These are phyloP conservation scores for Pygocentrus nattereri DNA, from an alignment of 2,797 vertebrate genomes.

Conservation along the genomic window DNA sequence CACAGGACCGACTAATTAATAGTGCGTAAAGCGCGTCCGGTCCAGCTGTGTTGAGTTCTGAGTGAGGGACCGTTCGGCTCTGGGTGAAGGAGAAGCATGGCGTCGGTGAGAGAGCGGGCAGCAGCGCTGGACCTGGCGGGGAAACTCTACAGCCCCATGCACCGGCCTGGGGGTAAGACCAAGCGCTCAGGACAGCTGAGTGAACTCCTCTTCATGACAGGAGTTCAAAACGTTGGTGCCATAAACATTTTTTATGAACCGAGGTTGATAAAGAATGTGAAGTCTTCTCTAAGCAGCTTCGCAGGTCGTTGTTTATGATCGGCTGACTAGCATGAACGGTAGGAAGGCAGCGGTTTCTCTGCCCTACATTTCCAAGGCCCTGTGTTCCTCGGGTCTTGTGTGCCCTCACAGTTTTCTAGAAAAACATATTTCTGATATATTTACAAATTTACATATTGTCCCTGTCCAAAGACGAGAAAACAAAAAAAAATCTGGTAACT, in stretches of 20 bases:
- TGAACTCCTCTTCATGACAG: too few relatives aligned
- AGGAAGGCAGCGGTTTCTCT: too few relatives aligned
- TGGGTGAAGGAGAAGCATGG: conserved; percentile 60
- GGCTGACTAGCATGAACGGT: neutral
- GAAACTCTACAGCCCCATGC: conserved; percentile 65
- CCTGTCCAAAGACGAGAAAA: too few relatives aligned
- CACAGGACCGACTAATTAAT: neutral
- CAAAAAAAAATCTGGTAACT: too few relatives aligned
- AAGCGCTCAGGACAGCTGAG: neutral
- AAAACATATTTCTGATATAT: too few relatives aligned
- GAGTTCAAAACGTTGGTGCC: too few relatives aligned
- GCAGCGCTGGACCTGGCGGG: conserved; percentile 72
- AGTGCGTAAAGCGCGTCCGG: neutral
- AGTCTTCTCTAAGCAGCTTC: neutral
- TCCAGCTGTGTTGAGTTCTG: too few relatives aligned
- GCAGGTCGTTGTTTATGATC: neutral
- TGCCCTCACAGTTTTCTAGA: too few relatives aligned
- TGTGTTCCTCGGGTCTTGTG: too few relatives aligned
- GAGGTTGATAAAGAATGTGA: neutral
- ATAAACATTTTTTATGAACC: too few relatives aligned
- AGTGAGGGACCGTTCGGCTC: neutral
- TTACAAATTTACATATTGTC: too few relatives aligned
- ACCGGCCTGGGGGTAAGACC: conserved; percentile 8
- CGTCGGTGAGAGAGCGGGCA: conserved; percentile 73
- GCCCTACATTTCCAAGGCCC: too few relatives aligned